phyloP scores from a whole-genome alignment of 37 sponge, comb jelly and placozoan genomes.

The Chondrosia reniformis region DNA sequence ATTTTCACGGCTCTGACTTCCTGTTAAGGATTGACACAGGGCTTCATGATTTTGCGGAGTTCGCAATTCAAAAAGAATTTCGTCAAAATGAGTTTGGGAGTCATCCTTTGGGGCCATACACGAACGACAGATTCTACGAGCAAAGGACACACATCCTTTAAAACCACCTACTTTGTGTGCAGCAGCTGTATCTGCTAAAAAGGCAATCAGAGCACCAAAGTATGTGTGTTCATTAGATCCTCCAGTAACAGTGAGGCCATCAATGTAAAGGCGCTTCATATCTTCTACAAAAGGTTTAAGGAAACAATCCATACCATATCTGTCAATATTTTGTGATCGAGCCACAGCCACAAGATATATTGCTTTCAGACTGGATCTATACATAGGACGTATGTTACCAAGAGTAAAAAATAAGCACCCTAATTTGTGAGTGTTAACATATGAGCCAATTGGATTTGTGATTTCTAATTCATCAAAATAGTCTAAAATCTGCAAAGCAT shows the following conservation, averaged over 20 bases:
- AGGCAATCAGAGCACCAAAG: conserved; percentile 32
- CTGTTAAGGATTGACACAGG: not conserved
- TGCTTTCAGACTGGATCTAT: conserved; percentile 5
- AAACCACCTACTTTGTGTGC: conserved; percentile 31
- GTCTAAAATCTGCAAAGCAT: too few species aligned
- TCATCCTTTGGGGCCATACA: conserved; percentile 26
- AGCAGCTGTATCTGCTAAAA: conserved; percentile 29
- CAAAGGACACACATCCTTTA: conserved; percentile 35
- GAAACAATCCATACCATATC: conserved; percentile 25
- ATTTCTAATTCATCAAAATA: conserved; percentile 51
- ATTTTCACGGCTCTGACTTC: not conserved
- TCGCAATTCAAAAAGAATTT: conserved; percentile 2
- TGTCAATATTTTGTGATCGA: conserved; percentile 19
- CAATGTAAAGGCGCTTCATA: conserved; percentile 11
- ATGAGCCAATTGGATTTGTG: conserved; percentile 27
- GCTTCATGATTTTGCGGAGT: not conserved
- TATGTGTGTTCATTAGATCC: not conserved
- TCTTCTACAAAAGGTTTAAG: conserved; percentile 33
- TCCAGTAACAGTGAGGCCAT: conserved; percentile 6
- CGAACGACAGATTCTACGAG: conserved; percentile 28
- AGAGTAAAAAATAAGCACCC: conserved; percentile 27
- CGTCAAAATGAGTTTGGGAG: not conserved
- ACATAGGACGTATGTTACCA: conserved; percentile 26
- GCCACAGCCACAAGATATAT: conserved; percentile 19
- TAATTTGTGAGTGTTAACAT: conserved; percentile 43